These are phyloP conservation scores for Pseudococcus viburni DNA, from an alignment of 2,888 invertebrate genomes.

Conservation along the genomic window DNA sequence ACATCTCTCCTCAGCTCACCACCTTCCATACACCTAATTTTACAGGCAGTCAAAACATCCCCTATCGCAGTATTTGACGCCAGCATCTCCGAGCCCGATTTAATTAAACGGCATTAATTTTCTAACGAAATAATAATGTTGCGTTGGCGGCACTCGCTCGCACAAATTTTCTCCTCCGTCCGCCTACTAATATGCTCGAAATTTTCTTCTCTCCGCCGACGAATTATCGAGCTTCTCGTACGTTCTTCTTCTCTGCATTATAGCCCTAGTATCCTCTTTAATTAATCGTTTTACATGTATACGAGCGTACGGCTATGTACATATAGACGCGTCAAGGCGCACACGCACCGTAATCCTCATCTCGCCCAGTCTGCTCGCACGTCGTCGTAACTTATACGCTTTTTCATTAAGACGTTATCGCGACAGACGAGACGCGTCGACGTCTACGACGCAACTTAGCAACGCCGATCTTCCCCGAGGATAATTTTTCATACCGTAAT, in stretches of 20 bases:
- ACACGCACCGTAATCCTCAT: background rate
- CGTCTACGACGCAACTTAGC: background rate
- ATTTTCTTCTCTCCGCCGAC: slow-evolving; percentile 6
- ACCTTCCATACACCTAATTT: no score
- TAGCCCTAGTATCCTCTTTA: background rate
- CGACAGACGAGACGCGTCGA: background rate
- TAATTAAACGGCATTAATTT: slow-evolving; percentile 48
- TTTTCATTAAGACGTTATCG: slow-evolving; percentile 16
- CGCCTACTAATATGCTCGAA: background rate
- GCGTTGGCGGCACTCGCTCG: background rate
- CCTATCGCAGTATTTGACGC: background rate
- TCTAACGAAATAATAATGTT: slow-evolving; percentile 38
- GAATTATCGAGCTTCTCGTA: background rate
- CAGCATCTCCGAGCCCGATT: slow-evolving; percentile 1
- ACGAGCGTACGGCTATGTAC: background rate
- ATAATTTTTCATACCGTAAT: slow-evolving; percentile 22
- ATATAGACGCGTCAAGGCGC: background rate
- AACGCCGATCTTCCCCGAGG: background rate
- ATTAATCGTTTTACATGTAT: slow-evolving; percentile 41
- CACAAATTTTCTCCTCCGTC: background rate
- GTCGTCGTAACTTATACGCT: background rate
- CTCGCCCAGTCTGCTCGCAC: background rate
- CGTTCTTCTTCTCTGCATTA: background rate
- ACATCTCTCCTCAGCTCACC: no score
- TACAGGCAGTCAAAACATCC: background rate